Percentiles rank a stretch among this genome's conserved stretches.
Conservation (phyloP, 2,888 invertebrate genomes). For the Hirtodrosophila confusa region DNA sequence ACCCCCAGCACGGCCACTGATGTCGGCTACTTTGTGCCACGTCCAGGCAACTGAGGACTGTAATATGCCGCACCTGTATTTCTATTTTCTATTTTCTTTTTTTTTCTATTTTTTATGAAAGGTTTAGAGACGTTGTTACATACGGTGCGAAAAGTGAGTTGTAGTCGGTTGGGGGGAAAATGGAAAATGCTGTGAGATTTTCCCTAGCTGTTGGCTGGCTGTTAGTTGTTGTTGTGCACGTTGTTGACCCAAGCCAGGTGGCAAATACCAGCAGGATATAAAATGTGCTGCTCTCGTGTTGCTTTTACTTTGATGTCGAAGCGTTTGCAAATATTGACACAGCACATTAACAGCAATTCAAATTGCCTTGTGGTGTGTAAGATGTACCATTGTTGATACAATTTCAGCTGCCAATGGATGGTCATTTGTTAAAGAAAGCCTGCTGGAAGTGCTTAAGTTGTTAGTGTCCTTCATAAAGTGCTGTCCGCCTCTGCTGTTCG, state of each 20-base stretch:
- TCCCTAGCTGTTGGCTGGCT: background rate
- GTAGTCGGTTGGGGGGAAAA: slow-evolving; percentile 6
- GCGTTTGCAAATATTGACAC: slow-evolving; percentile 64
- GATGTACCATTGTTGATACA: slow-evolving; percentile 16
- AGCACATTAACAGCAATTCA: slow-evolving; percentile 61
- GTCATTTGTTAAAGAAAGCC: too few species aligned
- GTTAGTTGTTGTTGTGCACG: slow-evolving; percentile 9
- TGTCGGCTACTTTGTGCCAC: slow-evolving; percentile 59
- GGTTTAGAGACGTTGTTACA: background rate
- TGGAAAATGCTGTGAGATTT: slow-evolving; percentile 22
- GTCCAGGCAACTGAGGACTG: slow-evolving; percentile 26
- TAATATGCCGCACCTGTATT: slow-evolving; percentile 50
- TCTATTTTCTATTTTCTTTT: slow-evolving; percentile 5
- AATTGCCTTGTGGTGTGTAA: slow-evolving; percentile 18
- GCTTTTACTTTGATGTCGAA: slow-evolving; percentile 55
- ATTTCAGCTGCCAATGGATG: background rate
- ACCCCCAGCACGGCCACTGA: slow-evolving; percentile 27
- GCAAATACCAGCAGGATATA: slow-evolving; percentile 52
- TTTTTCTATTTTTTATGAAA: slow-evolving; percentile 2
- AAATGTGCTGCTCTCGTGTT: background rate
- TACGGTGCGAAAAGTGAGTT: slow-evolving; percentile 34
- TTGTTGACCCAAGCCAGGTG: slow-evolving; percentile 61
- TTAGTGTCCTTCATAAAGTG: too few species aligned
- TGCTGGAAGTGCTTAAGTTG: too few species aligned
- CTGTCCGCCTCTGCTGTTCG: background rate